Conservation (phyloP, 2,888 invertebrate genomes). For the Timandra comae region DNA sequence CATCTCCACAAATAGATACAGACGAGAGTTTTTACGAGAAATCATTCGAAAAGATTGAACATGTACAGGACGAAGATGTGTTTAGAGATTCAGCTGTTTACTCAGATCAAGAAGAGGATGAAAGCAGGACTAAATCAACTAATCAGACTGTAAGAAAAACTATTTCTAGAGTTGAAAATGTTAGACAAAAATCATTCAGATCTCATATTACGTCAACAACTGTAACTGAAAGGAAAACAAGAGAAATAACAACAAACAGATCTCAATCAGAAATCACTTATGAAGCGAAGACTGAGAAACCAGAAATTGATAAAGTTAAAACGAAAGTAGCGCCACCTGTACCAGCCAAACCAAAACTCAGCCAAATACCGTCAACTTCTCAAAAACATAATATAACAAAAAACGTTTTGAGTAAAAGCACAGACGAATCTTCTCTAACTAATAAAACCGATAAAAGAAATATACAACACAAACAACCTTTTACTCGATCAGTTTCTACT, state of each 20-base stretch:
- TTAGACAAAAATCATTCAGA: constrained; percentile 47
- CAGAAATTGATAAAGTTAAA: constrained; percentile 44
- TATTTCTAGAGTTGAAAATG: constrained; percentile 43
- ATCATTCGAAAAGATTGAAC: constrained; percentile 85
- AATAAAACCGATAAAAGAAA: constrained; percentile 54
- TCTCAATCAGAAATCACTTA: no score
- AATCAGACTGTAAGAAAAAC: constrained; percentile 37
- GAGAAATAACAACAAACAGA: constrained; percentile 29
- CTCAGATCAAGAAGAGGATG: constrained; percentile 83
- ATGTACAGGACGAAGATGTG: constrained; percentile 80
- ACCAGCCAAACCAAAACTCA: constrained; percentile 77
- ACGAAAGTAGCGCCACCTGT: constrained; percentile 79
- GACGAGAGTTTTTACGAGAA: constrained; percentile 86
- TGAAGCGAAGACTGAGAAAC: no score
- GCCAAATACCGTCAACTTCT: constrained; percentile 37
- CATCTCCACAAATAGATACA: constrained; percentile 52
- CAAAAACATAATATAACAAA: constrained; percentile 31
- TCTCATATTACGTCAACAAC: constrained; percentile 39
- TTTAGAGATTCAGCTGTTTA: constrained; percentile 91
- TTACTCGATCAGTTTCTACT: constrained; percentile 46
- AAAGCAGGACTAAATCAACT: constrained; percentile 32
- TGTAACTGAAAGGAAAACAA: constrained; percentile 36
- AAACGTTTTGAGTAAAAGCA: constrained; percentile 29
- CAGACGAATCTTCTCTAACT: constrained; percentile 42
- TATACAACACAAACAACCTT: constrained; percentile 30